Base-by-base conservation (phyloP, 2,797 vertebrate genomes). In the Avahi laniger region DNA sequence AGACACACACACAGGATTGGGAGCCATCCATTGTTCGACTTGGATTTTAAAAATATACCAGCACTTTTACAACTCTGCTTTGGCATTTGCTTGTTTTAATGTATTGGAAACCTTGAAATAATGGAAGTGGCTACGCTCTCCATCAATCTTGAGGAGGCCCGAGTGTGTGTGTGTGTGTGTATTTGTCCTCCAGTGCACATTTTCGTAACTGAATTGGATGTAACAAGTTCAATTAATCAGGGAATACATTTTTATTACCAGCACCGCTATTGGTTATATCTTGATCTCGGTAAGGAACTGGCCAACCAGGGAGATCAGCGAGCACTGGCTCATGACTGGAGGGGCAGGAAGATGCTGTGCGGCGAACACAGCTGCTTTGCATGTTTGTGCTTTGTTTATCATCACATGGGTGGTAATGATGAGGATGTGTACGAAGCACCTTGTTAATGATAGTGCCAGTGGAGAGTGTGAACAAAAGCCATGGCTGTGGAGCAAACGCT, bases 171-270 rank as follows among this genome's bases (percentile, higher is more conserved):
- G 43, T 43, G 41, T 41, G 20, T 73, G 63, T 93, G n/a, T 46
- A 30, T 94, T 65, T 92, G 61, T 72, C 80, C 72, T 70, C 69
- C 22, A 72, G 26, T 52, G 61, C 35, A 61, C 33, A 52, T 35
- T 87, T 93, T 76, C 28, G 9, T 93, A 87, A 87, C 22, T 48
- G 67, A 11, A 59, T 35, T 78, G 73, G n/a, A 33, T 43, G 33
- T 75, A 80, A 92, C 18, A 76, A 46, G 70, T 38, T 87, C 95
- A 92, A 0, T 76, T 95, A 76, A 75, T 93, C 87, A 83, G 17
- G 63, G 28, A 63, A 90, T 75, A 80, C 26, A 63, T 76, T 92
- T 93, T 94, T 93, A 96, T 92, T 43, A 80, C 22, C 57, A 88
- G 46, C 43, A 57, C 30, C 20, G 50, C 90, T 75, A 52, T 33